Percentiles rank a stretch among this genome's conserved stretches.
Evolutionary conservation across 2,888 invertebrate genomes (phyloP).

Genomic region (Melolontha melolontha): DNA sequence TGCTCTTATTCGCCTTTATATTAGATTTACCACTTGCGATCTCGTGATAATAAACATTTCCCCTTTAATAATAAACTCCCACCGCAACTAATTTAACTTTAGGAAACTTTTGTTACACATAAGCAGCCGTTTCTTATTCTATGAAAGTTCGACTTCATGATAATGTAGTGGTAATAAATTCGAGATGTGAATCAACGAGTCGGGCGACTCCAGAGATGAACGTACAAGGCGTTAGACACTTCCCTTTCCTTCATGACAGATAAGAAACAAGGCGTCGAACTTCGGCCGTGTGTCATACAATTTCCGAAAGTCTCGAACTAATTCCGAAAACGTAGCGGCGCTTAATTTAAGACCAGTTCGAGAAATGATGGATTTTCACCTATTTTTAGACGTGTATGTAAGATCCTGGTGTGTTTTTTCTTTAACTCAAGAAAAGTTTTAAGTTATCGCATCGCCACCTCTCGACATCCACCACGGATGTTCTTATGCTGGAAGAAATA

Average conservation of each 20-base stretch:
- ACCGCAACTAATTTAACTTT: constrained; percentile 27
- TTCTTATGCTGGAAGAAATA: constrained; percentile 3
- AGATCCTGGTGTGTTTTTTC: constrained; percentile 8
- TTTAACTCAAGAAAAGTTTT: constrained; percentile 17
- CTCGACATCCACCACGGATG: no score
- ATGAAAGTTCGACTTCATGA: constrained; percentile 13
- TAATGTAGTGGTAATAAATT: no score
- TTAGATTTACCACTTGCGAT: neutral
- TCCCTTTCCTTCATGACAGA: constrained; percentile 15
- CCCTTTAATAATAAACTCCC: constrained; percentile 16
- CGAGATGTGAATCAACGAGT: no score
- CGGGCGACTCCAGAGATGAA: neutral
- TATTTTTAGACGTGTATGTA: constrained; percentile 1
- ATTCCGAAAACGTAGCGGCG: constrained; percentile 28
- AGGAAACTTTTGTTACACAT: constrained; percentile 18
- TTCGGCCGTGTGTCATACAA: constrained; percentile 30
- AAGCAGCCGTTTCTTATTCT: constrained; percentile 18
- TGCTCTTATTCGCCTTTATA: no score
- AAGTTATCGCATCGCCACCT: constrained; percentile 11
- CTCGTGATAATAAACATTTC: constrained; percentile 21
- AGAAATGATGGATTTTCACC: constrained; percentile 39
- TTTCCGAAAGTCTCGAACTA: constrained; percentile 40
- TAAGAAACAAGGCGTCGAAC: constrained; percentile 30
- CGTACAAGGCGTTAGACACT: constrained; percentile 1
- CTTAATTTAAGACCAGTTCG: constrained; percentile 25